Conservation (phyloP, 2,113 vertebrate genomes). For the Apeltes quadracus region DNA sequence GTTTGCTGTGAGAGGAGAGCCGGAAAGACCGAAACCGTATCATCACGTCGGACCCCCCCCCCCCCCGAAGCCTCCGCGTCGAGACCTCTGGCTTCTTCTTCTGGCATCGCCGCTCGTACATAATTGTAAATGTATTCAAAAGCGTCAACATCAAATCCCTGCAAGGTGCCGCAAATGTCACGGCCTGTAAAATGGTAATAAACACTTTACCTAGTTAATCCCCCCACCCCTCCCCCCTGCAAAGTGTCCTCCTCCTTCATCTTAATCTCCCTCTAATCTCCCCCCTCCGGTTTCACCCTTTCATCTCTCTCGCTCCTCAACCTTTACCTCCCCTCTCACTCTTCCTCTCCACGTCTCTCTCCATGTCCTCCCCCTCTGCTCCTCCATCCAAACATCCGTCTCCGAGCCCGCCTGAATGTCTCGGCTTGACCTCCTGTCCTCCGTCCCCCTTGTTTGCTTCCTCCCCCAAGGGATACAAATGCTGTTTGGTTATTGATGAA, state of each 20-base stretch:
- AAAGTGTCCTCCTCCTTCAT: constrained; percentile 35
- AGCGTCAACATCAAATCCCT: constrained; percentile 25
- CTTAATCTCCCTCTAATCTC: constrained; percentile 44
- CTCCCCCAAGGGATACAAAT: constrained; percentile 32
- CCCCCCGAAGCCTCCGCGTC: constrained; percentile 34
- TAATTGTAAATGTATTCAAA: constrained; percentile 36
- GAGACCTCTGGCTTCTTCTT: neutral
- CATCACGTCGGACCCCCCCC: constrained; percentile 38
- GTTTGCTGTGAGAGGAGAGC: neutral
- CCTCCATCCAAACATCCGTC: constrained; percentile 5
- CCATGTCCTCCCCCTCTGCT: neutral
- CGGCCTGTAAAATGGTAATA: constrained; percentile 18
- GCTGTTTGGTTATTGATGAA: constrained; percentile 71
- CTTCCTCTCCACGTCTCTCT: neutral
- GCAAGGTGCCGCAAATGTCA: constrained; percentile 44
- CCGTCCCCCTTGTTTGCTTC: neutral
- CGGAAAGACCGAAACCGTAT: constrained; percentile 36
- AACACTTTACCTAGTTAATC: constrained; percentile 46
- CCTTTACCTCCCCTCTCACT: constrained; percentile 45
- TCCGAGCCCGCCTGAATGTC: constrained; percentile 14
- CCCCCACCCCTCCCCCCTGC: constrained; percentile 27
- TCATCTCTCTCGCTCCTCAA: constrained; percentile 23
- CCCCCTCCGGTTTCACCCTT: constrained; percentile 20
- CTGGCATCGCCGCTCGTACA: constrained; percentile 8
- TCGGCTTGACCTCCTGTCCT: constrained; percentile 30